Evolutionary conservation across 2,888 invertebrate genomes (phyloP).

Genomic region (Lordiphosa fenestrarum): DNA sequence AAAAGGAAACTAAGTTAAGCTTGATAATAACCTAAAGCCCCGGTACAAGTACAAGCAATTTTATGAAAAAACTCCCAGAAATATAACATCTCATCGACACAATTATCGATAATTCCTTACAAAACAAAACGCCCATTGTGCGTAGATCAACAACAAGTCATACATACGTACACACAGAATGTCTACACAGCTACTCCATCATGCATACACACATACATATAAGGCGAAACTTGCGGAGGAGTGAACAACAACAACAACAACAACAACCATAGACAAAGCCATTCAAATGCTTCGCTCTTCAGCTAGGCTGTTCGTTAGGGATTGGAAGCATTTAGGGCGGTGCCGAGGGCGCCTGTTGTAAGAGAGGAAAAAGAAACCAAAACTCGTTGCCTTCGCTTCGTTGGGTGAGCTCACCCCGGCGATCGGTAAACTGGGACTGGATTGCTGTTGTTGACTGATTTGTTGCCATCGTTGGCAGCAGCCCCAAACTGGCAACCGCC

Average conservation of each 20-base stretch:
- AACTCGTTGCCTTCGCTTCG: slow-evolving; percentile 45
- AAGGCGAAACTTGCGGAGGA: too few relatives aligned
- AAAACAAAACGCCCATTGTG: too few relatives aligned
- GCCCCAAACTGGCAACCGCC: neutral
- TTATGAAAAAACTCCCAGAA: too few relatives aligned
- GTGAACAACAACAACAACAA: slow-evolving; percentile 1
- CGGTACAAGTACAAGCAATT: too few relatives aligned
- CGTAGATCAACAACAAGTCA: too few relatives aligned
- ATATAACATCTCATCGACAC: too few relatives aligned
- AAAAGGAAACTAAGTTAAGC: too few relatives aligned
- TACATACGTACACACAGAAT: too few relatives aligned
- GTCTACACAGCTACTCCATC: neutral
- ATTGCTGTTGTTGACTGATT: slow-evolving; percentile 59
- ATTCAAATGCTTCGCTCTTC: slow-evolving; percentile 25
- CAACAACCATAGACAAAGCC: slow-evolving; percentile 26
- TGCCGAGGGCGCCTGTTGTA: slow-evolving; percentile 5
- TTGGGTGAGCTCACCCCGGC: slow-evolving; percentile 51
- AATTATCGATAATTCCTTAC: too few relatives aligned
- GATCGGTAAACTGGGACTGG: slow-evolving; percentile 31
- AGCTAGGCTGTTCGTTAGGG: slow-evolving; percentile 18
- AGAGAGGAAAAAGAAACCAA: slow-evolving; percentile 5
- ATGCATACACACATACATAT: neutral
- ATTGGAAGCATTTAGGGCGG: slow-evolving; percentile 14
- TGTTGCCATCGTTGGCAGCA: slow-evolving; percentile 45
- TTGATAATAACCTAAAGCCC: too few relatives aligned